Percentiles rank a stretch among this genome's conserved stretches.
phyloP scores from a whole-genome alignment of 2,888 invertebrate genomes.

The Dilophus febrilis region DNA sequence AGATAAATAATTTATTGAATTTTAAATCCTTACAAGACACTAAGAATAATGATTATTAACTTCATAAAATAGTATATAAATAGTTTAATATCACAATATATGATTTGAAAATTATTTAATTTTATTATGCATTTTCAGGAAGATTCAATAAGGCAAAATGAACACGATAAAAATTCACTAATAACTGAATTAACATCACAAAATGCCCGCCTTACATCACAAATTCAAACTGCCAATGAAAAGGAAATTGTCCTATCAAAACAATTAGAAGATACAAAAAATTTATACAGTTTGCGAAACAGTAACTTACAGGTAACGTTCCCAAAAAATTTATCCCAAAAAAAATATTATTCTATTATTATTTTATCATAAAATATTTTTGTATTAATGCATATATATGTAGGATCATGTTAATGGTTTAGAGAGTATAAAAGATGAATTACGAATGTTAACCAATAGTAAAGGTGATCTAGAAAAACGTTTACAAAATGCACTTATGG shows the following conservation, averaged over 20 bases:
- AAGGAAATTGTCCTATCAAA: slow-evolving; percentile 62
- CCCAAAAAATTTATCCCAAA: too few relatives aligned
- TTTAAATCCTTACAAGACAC: too few relatives aligned
- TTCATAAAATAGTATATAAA: too few relatives aligned
- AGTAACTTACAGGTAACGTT: slow-evolving; percentile 45
- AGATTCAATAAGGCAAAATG: slow-evolving; percentile 31
- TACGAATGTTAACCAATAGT: slow-evolving; percentile 66
- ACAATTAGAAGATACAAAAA: slow-evolving; percentile 65
- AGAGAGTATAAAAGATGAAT: slow-evolving; percentile 73
- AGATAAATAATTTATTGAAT: too few relatives aligned
- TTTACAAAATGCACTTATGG: slow-evolving; percentile 54
- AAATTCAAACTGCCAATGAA: slow-evolving; percentile 68
- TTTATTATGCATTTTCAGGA: too few relatives aligned
- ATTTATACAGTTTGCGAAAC: slow-evolving; percentile 63
- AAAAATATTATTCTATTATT: not conserved
- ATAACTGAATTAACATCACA: slow-evolving; percentile 77
- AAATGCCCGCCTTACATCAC: slow-evolving; percentile 68
- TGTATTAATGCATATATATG: not conserved
- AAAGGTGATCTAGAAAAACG: slow-evolving; percentile 71
- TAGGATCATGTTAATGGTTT: slow-evolving; percentile 79
- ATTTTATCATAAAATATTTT: not conserved
- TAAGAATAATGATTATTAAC: too few relatives aligned
- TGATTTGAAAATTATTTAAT: too few relatives aligned
- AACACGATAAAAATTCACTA: slow-evolving; percentile 63
- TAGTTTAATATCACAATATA: too few relatives aligned